These are phyloP conservation scores for Argyrosomus japonicus DNA, from an alignment of 2,113 vertebrate genomes.

Conservation along the genomic window DNA sequence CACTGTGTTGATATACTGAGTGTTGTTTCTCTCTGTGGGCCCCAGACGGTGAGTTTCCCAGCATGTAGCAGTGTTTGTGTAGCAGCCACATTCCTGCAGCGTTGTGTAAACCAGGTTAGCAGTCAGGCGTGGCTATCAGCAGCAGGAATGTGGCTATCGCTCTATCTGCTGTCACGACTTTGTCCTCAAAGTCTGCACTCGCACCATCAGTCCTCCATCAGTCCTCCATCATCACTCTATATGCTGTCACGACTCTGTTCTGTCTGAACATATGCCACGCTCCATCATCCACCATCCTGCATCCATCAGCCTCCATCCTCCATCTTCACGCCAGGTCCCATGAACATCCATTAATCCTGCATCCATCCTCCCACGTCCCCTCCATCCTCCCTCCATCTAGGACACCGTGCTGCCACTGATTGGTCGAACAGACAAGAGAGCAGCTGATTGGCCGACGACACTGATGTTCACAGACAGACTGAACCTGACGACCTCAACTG, in stretches of 20 bases:
- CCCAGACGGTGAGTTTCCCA: conserved; percentile 66
- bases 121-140: conserved; percentile 70
- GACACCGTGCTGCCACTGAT: background rate
- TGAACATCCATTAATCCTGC: background rate
- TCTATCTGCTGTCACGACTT: conserved; percentile 59
- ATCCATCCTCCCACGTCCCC: background rate
- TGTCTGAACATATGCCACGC: background rate
- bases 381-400: conserved; percentile 3
- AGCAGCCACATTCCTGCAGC: conserved; percentile 72
- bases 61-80: conserved; percentile 72
- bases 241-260: background rate
- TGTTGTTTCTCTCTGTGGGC: conserved; percentile 46
- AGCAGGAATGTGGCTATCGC: conserved; percentile 67
- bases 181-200: conserved; percentile 44
- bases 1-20: conserved; percentile 26
- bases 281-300: background rate
- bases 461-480: conserved; percentile 22
- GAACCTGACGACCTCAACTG: conserved; percentile 33
- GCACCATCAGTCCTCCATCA: conserved; percentile 32
- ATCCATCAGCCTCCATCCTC: background rate
- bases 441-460: background rate
- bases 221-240: conserved; percentile 1
- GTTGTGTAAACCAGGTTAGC: conserved; percentile 75
- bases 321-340: background rate
- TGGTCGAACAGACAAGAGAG: background rate